phyloP scores from a whole-genome alignment of 2,113 vertebrate genomes.

The Lucifuga dentata region DNA sequence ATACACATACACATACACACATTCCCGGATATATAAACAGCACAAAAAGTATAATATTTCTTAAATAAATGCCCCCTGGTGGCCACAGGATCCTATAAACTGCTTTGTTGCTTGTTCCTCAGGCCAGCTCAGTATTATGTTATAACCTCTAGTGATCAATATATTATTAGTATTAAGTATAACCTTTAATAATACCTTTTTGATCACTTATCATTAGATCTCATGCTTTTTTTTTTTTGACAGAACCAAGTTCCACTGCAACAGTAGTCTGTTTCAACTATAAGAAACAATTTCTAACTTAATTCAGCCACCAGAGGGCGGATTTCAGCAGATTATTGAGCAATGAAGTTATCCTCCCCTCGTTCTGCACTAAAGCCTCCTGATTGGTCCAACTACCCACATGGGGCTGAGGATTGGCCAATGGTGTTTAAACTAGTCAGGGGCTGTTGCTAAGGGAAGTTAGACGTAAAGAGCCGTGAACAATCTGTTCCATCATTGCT shows the following conservation, averaged over 20 bases:
- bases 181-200: too few relatives aligned
- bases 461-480: slow-evolving; percentile 45
- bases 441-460: slow-evolving; percentile 84
- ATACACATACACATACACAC: too few relatives aligned
- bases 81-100: not conserved
- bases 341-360: slow-evolving; percentile 13
- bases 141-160: too few relatives aligned
- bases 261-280: too few relatives aligned
- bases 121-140: not conserved
- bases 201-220: not conserved
- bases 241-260: too few relatives aligned
- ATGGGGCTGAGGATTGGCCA: slow-evolving; percentile 71
- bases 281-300: too few relatives aligned
- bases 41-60: too few relatives aligned
- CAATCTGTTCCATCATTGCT: slow-evolving; percentile 60
- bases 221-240: too few relatives aligned
- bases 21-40: too few relatives aligned
- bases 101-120: not conserved
- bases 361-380: slow-evolving; percentile 70
- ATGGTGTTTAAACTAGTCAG: slow-evolving; percentile 62
- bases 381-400: slow-evolving; percentile 79
- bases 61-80: too few relatives aligned
- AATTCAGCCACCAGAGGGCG: slow-evolving; percentile 54
- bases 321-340: not conserved
- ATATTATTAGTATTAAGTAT: too few relatives aligned